Evolutionary conservation across 23 tunicate genomes (phyloP), one percentile per base, ranked within the genome.

Genomic region (Aplidium turbinatum): DNA sequence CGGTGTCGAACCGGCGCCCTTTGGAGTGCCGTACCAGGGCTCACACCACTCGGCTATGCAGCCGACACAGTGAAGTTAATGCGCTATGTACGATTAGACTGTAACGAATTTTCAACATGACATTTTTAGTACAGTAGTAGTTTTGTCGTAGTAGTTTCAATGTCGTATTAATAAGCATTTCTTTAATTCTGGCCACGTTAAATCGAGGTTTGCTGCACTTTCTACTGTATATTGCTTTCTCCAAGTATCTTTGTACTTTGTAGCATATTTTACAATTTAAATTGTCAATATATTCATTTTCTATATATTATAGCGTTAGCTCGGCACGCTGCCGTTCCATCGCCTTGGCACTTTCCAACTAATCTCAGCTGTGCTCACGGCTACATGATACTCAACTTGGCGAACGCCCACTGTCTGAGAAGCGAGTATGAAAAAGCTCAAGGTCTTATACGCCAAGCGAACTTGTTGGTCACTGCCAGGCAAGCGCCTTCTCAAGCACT

Each of bases 351-450:
- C 9, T 77, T 80, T 55, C 91, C 91, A 46, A 0, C 82, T 9
- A 74, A 61, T 52, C 18, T 77, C 24, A 1, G 26, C 1, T 55
- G 53, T 47, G 90, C 97, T 25, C 87, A 79, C 29, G 82, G 61
- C 2, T 83, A 75, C 81, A 84, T 91, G 91, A 31, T 56, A 2
- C 21, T 84, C 79, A 91, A 91, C 48, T 72, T 78, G 4, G 90
- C 97, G 16, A 70, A 38, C 22, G 78, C 88, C 6, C 96, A 89
- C 76, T 83, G 85, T 55, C 60, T 89, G 55, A 58, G 96, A 39
- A 89, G 96, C 76, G 96, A 89, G 38, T 70, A 75, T 45, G 89
- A 89, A 25, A 89, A 89, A 40, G 87, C 96, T 58, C 69, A 57
- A 50, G 72, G 75, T 19, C 35, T 88, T 24, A 34, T 88, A 52